These are phyloP conservation scores for Pyrgus malvae DNA, from an alignment of 2,888 invertebrate species.

Conservation along the genomic window DNA sequence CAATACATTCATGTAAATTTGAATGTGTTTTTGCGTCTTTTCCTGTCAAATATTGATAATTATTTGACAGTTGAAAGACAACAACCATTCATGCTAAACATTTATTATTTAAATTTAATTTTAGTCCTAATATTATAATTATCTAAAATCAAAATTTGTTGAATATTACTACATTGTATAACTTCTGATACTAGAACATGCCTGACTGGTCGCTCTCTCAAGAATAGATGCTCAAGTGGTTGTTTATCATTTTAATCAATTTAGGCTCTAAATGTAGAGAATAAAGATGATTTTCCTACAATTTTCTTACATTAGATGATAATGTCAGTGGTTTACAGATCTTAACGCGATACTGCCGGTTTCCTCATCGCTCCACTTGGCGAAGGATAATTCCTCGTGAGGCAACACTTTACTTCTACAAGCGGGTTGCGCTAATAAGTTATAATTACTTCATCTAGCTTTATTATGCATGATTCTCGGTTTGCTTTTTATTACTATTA, in stretches of 20 bases:
- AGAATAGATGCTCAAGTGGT: conserved; percentile 8
- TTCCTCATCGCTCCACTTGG: conserved; percentile 21
- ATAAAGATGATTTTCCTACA: conserved; percentile 3
- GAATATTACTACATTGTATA: no score
- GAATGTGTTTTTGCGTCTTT: no score
- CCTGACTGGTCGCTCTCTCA: conserved; percentile 1
- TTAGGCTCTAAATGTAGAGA: background rate
- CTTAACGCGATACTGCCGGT: conserved; percentile 4
- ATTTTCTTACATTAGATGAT: background rate
- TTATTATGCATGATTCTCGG: background rate
- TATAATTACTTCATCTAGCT: background rate
- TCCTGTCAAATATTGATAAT: no score
- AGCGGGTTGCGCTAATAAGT: background rate
- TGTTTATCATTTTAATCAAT: conserved; percentile 11
- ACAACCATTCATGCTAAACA: no score
- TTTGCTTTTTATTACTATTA: no score
- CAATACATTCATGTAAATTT: no score
- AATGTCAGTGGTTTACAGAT: conserved; percentile 17
- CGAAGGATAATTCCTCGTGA: conserved; percentile 16
- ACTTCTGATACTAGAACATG: no score
- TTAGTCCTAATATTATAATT: no score
- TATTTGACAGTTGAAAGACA: no score
- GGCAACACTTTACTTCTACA: background rate
- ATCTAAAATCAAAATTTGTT: no score
- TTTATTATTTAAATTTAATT: no score